phyloP scores from a whole-genome alignment of 2,888 invertebrate genomes.

The Luffia ferchaultella region DNA sequence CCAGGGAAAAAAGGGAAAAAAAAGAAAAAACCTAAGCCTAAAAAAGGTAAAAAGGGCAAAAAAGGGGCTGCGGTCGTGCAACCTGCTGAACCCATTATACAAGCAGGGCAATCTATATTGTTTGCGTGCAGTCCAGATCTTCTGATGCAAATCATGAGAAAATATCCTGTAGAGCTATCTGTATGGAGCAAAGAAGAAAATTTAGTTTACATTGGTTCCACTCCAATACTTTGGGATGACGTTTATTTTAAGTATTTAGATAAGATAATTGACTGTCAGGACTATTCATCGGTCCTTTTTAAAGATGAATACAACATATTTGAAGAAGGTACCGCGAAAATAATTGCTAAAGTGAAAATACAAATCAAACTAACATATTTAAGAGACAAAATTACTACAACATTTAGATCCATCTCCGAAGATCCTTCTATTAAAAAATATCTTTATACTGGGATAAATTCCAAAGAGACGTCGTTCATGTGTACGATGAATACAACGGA shows the following conservation, averaged over 20 bases:
- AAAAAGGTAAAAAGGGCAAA: slow-evolving; percentile 34
- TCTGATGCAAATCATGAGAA: slow-evolving; percentile 44
- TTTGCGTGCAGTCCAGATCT: slow-evolving; percentile 46
- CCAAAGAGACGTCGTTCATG: slow-evolving; percentile 48
- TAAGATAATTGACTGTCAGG: slow-evolving; percentile 27
- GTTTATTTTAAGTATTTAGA: slow-evolving; percentile 34
- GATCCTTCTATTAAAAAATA: slow-evolving; percentile 41
- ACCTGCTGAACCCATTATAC: slow-evolving; percentile 47
- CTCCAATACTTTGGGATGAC: slow-evolving; percentile 43
- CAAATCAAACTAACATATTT: slow-evolving; percentile 44
- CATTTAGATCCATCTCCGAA: slow-evolving; percentile 50
- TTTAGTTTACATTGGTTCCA: slow-evolving; percentile 37
- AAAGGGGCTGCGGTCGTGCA: slow-evolving; percentile 26
- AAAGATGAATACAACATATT: slow-evolving; percentile 52
- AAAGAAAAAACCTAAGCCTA: slow-evolving; percentile 30
- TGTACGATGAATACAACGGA: slow-evolving; percentile 53
- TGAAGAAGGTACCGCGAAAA: slow-evolving; percentile 45
- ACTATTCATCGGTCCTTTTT: slow-evolving; percentile 30
- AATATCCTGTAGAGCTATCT: slow-evolving; percentile 38
- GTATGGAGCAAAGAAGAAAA: slow-evolving; percentile 52
- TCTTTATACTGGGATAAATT: slow-evolving; percentile 51
- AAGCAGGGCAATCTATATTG: slow-evolving; percentile 50
- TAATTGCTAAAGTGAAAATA: slow-evolving; percentile 45
- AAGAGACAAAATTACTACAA: slow-evolving; percentile 39
- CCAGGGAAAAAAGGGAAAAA: slow-evolving; percentile 37